Evolutionary conservation across 2,113 vertebrate species (phyloP), one percentile per base, ranked within the genome.

Genomic region (Cheirogaleus medius): DNA sequence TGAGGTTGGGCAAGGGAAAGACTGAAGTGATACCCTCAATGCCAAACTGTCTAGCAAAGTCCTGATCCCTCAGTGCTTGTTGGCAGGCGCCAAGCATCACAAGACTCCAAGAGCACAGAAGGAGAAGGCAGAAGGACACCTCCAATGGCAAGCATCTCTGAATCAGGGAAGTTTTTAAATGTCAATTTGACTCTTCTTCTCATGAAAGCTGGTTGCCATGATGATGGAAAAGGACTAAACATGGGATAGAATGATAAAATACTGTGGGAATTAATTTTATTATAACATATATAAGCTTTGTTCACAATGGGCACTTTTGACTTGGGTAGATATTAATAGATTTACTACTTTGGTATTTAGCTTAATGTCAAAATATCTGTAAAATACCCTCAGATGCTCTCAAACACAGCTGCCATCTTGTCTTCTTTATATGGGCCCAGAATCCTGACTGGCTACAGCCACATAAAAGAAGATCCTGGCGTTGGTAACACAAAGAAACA

Each of bases 271-370:
- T 20, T 47, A 58, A 58, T 42, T 96, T 56, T 49, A 49, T 44
- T 89, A 1, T 85, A 49, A 63, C 18, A 49, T 66, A 47, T n/a
- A 56, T 29, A 63, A 27, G 39, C 56, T 91, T 93, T 76, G 44
- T 81, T 95, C 34, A 34, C 80, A 88, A 83, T 73, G 47, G 56
- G 20, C 6, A 56, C 4, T 69, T 71, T 73, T 95, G 64, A 91
- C 49, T 39, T 27, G 18, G 58, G 42, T 8, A 27, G 32, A 74
- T 93, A 56, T 54, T 85, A 64, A 32, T 47, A 54, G 42, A 93
- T 25, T 63, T 54, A 52, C 44, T 64, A 87, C 47, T 42, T 20
- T 42, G 32, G 34, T 71, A 2, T 86, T 95, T 49, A 69, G 39
- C 66, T 76, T 86, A 63, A 83, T 87, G 69, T 47, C 12, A 78